phyloP scores from a whole-genome alignment of 1,140 invertebrate species.

The Papilio polytes region DNA sequence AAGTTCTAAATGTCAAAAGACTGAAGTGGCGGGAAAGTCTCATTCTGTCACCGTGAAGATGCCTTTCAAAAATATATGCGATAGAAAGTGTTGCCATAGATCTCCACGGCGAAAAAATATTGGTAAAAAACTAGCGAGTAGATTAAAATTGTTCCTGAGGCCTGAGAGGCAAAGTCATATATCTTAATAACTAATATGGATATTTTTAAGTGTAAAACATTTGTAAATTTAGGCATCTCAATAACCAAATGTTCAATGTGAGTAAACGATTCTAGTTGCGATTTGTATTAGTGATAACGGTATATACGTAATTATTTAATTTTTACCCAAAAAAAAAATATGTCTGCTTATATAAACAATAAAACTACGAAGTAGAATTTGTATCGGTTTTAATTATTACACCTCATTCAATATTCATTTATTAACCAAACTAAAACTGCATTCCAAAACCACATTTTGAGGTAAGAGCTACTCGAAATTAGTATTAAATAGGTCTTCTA shows the following conservation, averaged over 20 bases:
- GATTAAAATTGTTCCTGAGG: slow-evolving; percentile 82
- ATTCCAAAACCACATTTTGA: slow-evolving; percentile 28
- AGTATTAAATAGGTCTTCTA: neutral
- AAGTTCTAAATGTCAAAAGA: slow-evolving; percentile 33
- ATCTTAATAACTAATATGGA: slow-evolving; percentile 68
- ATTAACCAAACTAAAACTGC: slow-evolving; percentile 19
- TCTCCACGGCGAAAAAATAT: slow-evolving; percentile 71
- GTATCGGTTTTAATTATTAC: slow-evolving; percentile 48
- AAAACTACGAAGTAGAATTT: slow-evolving; percentile 80
- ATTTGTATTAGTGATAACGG: slow-evolving; percentile 82
- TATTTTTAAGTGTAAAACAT: slow-evolving; percentile 76
- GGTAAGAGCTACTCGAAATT: slow-evolving; percentile 40
- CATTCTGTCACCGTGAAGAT: slow-evolving; percentile 45
- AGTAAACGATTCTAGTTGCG: slow-evolving; percentile 82
- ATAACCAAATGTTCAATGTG: slow-evolving; percentile 83
- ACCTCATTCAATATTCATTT: slow-evolving; percentile 10
- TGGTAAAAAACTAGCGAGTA: slow-evolving; percentile 80
- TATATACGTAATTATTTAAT: slow-evolving; percentile 84
- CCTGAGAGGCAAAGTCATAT: slow-evolving; percentile 80
- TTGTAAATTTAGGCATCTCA: slow-evolving; percentile 76
- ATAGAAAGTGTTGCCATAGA: slow-evolving; percentile 71
- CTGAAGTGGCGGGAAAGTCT: slow-evolving; percentile 31
- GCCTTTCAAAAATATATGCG: slow-evolving; percentile 77
- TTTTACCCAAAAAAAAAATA: slow-evolving; percentile 78
- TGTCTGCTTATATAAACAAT: slow-evolving; percentile 83